phyloP scores from a whole-genome alignment of 2,888 invertebrate genomes.

The Amorpha juglandis region DNA sequence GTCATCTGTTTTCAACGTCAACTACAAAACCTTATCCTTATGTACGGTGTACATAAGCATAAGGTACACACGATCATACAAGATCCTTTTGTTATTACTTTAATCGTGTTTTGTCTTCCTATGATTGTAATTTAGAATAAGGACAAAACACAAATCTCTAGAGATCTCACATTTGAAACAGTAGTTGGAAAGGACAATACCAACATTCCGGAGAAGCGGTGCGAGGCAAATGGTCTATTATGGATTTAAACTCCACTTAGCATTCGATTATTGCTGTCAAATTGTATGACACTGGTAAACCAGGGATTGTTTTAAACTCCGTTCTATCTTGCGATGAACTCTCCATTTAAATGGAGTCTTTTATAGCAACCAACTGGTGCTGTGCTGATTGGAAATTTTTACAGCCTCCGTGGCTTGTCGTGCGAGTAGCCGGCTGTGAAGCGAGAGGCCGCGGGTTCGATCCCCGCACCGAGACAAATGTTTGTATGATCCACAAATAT shows the following conservation, averaged over 20 bases:
- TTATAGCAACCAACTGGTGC: background rate
- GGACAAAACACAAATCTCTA: background rate
- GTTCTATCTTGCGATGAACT: no score
- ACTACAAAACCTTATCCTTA: background rate
- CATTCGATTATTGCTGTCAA: no score
- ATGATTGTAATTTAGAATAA: background rate
- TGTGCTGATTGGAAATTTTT: no score
- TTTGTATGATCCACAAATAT: no score
- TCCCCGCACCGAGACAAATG: no score
- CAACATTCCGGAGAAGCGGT: conserved; percentile 3
- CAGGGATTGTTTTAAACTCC: no score
- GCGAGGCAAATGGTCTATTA: background rate
- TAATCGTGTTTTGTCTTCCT: conserved; percentile 7
- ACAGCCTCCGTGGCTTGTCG: no score
- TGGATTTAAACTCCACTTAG: background rate
- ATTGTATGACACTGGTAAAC: no score
- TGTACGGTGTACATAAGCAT: no score
- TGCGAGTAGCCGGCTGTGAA: no score
- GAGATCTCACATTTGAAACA: background rate
- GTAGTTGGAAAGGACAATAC: background rate
- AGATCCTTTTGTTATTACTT: background rate
- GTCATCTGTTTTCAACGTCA: conserved; percentile 8
- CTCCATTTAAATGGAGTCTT: no score
- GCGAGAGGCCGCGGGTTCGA: no score
- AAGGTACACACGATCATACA: background rate